These are phyloP conservation scores for Cariama cristata DNA, from an alignment of 2,113 vertebrate genomes.

Conservation along the genomic window DNA sequence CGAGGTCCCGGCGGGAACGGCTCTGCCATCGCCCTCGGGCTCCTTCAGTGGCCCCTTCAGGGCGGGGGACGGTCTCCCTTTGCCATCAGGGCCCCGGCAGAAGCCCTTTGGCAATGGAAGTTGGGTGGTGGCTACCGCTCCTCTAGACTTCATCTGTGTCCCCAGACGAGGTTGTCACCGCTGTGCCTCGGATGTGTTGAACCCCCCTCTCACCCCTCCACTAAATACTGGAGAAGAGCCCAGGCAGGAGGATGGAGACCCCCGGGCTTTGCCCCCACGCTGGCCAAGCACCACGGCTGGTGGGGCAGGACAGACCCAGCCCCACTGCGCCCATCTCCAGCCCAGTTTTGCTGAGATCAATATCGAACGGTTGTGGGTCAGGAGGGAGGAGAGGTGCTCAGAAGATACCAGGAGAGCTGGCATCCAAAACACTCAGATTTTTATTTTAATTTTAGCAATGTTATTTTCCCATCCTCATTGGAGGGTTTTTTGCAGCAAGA, in stretches of 20 bases:
- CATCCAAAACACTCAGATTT: background rate
- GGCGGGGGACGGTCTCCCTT: background rate
- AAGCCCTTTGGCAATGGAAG: background rate
- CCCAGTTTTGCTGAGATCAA: background rate
- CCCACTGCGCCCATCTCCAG: background rate
- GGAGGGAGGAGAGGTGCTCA: background rate
- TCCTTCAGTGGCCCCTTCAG: background rate
- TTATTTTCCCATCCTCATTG: background rate
- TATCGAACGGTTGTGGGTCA: accelerated
- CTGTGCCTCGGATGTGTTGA: accelerated
- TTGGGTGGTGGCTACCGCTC: background rate
- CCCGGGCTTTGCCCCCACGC: accelerated
- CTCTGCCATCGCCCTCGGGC: accelerated
- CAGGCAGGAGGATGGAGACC: background rate
- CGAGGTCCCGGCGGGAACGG: accelerated
- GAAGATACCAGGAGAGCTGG: background rate
- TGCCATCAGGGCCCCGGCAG: background rate
- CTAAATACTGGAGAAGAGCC: background rate
- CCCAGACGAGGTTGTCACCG: background rate
- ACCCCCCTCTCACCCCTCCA: too few species aligned
- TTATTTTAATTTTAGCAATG: background rate
- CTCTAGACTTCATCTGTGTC: background rate
- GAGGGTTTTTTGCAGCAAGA: background rate
- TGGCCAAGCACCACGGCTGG: background rate
- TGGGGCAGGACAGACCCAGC: background rate